Base-by-base conservation (phyloP, 2,797 vertebrate genomes). In the Coregonus sp. region DNA sequence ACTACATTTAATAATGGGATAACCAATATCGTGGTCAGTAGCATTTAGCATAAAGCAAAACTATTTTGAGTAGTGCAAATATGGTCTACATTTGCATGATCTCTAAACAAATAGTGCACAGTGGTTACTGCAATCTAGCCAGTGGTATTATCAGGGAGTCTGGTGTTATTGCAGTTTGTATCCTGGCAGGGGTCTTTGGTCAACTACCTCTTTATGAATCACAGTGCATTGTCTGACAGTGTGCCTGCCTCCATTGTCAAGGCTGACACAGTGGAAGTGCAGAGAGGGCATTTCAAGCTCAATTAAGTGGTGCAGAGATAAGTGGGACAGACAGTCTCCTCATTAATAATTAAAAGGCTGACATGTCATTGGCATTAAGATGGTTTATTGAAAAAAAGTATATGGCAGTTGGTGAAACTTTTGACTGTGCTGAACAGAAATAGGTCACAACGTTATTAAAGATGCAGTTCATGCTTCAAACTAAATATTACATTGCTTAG, bases 391-490 rank as follows among this genome's bases (percentile, higher is more conserved):
- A 47, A 47, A 9, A 47, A 12, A 11, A 47, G 40, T 78, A 81
- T 78, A 71, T 81, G 84, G 80, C 86, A 86, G 78, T 79, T 82
- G 88, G 89, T 78, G 87, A 89, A 87, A 91, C 78, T 86, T 86
- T 92, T 92, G 88, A 89, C 81, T 89, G 85, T 56, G 69, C 74
- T 83, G 69, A 75, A 70, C 73, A 77, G 74, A 93, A 92, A 86
- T 93, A 91, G 92, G 92, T 93, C 93, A 93, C 63, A 72, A 72
- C 73, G 68, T 86, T 82, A 88, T 91, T 90, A 93, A 93, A 89
- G 78, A 90, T 90, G 82, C 72, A 89, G 77, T 67, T 81, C 74
- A 65, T 81, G 79, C 81, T 75, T 80, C 75, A 78, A 74, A 77
- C 63, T 87, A 82, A 90, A 89, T 86, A 88, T 91, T 86, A 80